Evolutionary conservation across 2,797 vertebrate species (phyloP).

Genomic region (Rhabdomys pumilio): DNA sequence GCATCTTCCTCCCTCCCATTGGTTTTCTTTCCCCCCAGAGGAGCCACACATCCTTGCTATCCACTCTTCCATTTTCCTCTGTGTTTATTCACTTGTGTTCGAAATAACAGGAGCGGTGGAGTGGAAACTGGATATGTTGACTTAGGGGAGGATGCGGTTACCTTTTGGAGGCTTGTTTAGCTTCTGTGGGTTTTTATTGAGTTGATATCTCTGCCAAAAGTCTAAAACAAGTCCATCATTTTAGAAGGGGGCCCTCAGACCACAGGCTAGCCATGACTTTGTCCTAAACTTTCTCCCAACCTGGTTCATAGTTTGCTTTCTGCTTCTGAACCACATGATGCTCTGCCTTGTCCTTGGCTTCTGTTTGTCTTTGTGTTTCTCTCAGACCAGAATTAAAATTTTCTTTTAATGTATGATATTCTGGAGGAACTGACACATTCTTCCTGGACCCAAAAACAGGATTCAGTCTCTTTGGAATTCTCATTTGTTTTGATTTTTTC

Average conservation of each 20-base stretch:
- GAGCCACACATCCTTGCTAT: not conserved
- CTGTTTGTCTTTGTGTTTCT: not conserved
- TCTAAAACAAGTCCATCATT: not conserved
- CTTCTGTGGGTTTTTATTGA: constrained; percentile 31
- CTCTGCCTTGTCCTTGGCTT: not conserved
- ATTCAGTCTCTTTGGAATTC: not conserved
- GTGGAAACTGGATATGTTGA: not conserved
- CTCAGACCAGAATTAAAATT: not conserved
- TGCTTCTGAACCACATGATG: not conserved
- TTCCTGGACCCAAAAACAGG: not conserved
- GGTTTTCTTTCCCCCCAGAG: not conserved
- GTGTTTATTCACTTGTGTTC: constrained; percentile 26
- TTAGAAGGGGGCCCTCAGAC: not conserved
- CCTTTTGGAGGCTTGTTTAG: not conserved
- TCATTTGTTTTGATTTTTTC: not conserved
- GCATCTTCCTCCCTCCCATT: not conserved
- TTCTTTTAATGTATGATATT: not conserved
- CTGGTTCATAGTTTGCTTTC: not conserved
- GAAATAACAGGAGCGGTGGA: not conserved
- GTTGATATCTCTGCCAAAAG: not conserved
- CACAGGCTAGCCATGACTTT: not conserved
- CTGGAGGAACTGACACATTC: not conserved
- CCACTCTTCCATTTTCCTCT: not conserved
- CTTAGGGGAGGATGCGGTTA: not conserved
- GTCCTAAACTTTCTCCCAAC: not conserved